Percentiles rank a stretch among this genome's conserved stretches.
Conservation (phyloP, 2,113 vertebrate species). For the Hemicordylus capensis region DNA sequence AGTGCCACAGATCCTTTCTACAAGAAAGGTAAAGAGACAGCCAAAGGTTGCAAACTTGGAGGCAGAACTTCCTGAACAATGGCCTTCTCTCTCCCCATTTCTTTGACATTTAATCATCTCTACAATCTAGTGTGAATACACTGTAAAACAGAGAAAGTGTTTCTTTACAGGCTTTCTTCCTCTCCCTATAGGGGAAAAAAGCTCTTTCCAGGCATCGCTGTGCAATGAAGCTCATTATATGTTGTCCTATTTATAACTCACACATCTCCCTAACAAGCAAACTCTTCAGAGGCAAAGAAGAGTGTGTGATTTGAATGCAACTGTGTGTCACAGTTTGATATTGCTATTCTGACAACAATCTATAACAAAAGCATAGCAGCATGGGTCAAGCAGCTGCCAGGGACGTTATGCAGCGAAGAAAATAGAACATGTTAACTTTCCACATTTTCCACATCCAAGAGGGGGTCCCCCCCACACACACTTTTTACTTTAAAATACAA, state of each 20-base stretch:
- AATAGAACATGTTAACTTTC: conserved; percentile 36
- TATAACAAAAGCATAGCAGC: conserved; percentile 71
- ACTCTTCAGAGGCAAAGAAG: conserved; percentile 60
- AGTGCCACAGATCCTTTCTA: neutral
- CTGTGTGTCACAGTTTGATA: conserved; percentile 59
- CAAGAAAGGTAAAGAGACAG: neutral
- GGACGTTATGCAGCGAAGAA: conserved; percentile 41
- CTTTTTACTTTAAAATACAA: conserved; percentile 2
- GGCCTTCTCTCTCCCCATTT: fast-evolving
- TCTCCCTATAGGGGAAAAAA: neutral
- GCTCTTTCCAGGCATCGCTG: conserved; percentile 44
- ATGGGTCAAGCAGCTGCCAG: conserved; percentile 46
- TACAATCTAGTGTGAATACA: neutral
- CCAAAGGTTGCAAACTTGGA: neutral
- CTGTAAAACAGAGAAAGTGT: neutral
- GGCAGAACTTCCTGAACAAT: neutral
- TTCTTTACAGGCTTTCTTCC: conserved; percentile 20
- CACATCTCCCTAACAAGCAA: conserved; percentile 58
- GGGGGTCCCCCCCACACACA: neutral
- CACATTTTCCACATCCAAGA: neutral
- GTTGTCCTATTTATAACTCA: conserved; percentile 77
- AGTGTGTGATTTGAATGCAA: conserved; percentile 71
- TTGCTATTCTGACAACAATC: conserved; percentile 61
- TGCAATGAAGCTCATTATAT: conserved; percentile 51
- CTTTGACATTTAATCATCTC: neutral